A percentile compares a stretch with the other conserved stretches of the same genome.
phyloP scores from a whole-genome alignment of 2,888 invertebrate genomes.

The Hybos culiciformis region DNA sequence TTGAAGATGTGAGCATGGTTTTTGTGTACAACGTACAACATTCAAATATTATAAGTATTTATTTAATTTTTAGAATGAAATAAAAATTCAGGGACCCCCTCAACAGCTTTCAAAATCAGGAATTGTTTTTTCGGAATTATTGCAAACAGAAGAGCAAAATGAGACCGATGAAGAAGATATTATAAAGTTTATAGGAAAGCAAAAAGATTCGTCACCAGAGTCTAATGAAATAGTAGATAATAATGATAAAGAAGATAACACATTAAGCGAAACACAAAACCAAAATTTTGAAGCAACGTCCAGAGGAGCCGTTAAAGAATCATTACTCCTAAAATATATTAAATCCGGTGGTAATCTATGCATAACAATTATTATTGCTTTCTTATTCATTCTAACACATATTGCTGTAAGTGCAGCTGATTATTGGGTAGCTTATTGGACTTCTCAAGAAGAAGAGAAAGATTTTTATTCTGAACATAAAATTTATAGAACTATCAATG shows the following conservation, averaged over 20 bases:
- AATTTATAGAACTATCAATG: no score
- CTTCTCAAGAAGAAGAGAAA: slow-evolving; percentile 20
- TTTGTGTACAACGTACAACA: no score
- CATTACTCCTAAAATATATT: slow-evolving; percentile 38
- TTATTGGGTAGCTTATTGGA: slow-evolving; percentile 56
- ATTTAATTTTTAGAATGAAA: slow-evolving; percentile 29
- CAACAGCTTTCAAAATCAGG: slow-evolving; percentile 34
- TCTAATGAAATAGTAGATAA: slow-evolving; percentile 9
- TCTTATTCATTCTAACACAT: slow-evolving; percentile 43
- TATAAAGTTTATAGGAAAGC: no score
- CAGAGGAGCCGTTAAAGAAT: slow-evolving; percentile 35
- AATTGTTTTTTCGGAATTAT: slow-evolving; percentile 39
- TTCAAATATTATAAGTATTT: not conserved
- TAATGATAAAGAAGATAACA: slow-evolving; percentile 22
- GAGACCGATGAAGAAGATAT: slow-evolving; percentile 19
- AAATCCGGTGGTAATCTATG: slow-evolving; percentile 38
- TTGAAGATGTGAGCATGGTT: slow-evolving; percentile 48
- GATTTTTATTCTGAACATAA: slow-evolving; percentile 6
- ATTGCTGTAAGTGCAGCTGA: slow-evolving; percentile 49
- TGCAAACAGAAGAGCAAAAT: slow-evolving; percentile 32
- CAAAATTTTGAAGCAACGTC: slow-evolving; percentile 31
- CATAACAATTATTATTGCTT: slow-evolving; percentile 33
- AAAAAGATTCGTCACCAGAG: slow-evolving; percentile 5
- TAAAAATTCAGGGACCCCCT: slow-evolving; percentile 38
- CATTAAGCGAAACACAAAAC: slow-evolving; percentile 18